These are phyloP conservation scores for Carlito syrichta DNA, from an alignment of 2,113 vertebrate species.

Conservation along the genomic window DNA sequence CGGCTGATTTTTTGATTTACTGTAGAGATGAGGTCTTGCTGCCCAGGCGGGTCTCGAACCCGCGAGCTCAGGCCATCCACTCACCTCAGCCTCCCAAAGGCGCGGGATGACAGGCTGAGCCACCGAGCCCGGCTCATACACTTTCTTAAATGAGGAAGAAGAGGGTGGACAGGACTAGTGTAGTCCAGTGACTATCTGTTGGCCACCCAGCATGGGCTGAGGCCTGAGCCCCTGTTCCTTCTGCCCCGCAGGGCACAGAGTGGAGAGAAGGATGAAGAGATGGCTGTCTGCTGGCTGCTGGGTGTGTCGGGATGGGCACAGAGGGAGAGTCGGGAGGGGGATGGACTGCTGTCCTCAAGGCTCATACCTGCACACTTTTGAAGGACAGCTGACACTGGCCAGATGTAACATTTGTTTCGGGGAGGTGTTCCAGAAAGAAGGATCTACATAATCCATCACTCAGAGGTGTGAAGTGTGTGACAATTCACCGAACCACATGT, in stretches of 20 bases:
- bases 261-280: background rate
- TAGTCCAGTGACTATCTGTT: background rate
- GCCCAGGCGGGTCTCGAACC: no score
- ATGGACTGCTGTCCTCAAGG: background rate
- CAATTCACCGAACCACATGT: background rate
- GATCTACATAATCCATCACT: accelerated
- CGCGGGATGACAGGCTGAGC: no score
- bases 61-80: no score
- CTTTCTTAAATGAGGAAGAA: no score
- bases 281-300: no score
- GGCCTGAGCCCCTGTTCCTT: background rate
- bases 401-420: no score
- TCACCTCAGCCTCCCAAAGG: no score
- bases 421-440: background rate
- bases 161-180: background rate
- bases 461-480: background rate
- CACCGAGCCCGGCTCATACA: no score
- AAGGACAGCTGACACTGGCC: background rate
- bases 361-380: background rate
- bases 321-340: background rate
- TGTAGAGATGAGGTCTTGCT: no score
- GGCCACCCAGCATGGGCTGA: background rate
- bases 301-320: background rate
- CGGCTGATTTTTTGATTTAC: no score
- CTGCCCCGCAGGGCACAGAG: no score